phyloP scores from a whole-genome alignment of 2,113 vertebrate genomes.

The Raphicerus campestris region DNA sequence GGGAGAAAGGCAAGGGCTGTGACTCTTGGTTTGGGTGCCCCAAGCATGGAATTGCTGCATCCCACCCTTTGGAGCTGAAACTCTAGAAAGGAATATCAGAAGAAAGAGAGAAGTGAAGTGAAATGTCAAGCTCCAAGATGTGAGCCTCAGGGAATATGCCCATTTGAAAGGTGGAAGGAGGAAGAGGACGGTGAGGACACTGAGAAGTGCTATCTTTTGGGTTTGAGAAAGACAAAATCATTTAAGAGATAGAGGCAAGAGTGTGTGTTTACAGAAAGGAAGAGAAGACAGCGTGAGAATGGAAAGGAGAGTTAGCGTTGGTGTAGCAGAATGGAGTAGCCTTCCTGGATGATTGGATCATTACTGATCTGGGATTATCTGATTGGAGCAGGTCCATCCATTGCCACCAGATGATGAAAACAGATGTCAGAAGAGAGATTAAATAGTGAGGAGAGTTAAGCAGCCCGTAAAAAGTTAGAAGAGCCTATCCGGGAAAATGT shows the following conservation, averaged over 20 bases:
- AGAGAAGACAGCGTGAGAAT: neutral
- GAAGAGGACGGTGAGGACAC: neutral
- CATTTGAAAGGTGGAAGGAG: neutral
- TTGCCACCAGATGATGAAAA: neutral
- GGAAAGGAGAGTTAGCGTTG: neutral
- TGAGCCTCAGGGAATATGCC: neutral
- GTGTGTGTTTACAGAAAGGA: neutral
- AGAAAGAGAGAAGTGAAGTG: neutral
- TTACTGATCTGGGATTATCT: neutral
- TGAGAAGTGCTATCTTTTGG: neutral
- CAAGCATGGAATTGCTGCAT: neutral
- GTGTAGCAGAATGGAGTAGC: neutral
- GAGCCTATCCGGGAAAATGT: neutral
- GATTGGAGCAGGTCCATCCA: neutral
- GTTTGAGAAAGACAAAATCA: neutral
- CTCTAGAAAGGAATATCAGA: neutral
- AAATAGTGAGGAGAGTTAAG: neutral
- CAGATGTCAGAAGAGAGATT: neutral
- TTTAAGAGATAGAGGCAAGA: neutral
- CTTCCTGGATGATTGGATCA: neutral
- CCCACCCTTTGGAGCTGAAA: neutral
- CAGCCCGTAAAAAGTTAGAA: neutral
- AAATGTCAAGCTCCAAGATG: neutral
- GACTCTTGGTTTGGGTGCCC: neutral
- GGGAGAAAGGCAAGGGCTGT: neutral